Conservation (phyloP, 2,113 vertebrate genomes). For the Nycticryphes semicollaris region DNA sequence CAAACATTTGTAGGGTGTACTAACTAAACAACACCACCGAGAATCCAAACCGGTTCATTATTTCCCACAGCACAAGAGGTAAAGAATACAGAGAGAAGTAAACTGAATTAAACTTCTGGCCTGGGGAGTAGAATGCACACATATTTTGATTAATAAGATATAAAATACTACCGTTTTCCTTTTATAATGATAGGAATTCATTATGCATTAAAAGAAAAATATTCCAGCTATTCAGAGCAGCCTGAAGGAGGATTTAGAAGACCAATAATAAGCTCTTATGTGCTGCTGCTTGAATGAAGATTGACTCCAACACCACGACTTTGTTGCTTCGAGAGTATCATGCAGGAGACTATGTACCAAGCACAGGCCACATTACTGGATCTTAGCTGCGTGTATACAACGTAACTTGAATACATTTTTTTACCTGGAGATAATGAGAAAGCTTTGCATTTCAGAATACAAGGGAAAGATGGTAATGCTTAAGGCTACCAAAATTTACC, state of each 20-base stretch:
- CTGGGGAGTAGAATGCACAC: neutral
- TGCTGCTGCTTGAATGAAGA: neutral
- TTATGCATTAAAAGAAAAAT: neutral
- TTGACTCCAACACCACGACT: neutral
- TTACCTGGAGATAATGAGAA: neutral
- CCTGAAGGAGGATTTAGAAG: constrained; percentile 3
- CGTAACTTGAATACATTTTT: neutral
- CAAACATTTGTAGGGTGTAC: neutral
- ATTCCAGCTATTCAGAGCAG: neutral
- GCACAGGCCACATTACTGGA: neutral
- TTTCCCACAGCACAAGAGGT: neutral
- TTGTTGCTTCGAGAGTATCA: neutral
- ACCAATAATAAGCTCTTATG: neutral
- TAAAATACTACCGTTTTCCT: neutral
- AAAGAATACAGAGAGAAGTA: neutral
- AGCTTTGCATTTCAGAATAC: neutral
- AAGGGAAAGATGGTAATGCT: neutral
- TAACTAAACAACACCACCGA: neutral
- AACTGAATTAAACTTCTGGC: neutral
- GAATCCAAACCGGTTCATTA: neutral
- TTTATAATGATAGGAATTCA: neutral
- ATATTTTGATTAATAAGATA: neutral
- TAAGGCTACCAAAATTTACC: neutral
- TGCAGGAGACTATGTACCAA: neutral
- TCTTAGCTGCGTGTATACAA: neutral